Evolutionary conservation across 2,888 invertebrate genomes (phyloP), one percentile per base, ranked within the genome.

Genomic region (Trimorus sp.): DNA sequence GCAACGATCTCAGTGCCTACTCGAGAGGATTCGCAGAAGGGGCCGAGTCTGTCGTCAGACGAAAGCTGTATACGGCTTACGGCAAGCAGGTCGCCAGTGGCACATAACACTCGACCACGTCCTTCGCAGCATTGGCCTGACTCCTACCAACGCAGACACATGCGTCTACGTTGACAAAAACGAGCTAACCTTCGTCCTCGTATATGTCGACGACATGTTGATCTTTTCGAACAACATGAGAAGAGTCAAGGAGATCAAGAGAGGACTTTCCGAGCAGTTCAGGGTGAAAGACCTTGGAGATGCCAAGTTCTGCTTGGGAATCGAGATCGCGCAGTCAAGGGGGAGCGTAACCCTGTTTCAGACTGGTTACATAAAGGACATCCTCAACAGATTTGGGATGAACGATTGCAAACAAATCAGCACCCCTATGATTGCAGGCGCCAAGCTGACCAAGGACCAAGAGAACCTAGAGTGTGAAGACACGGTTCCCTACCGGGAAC

Each of bases 301-400:
- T 54, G 76, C 73, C 4, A 65, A 53, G 12, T 73, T 84, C 66
- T 86, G 84, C 66, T 65, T 87, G 15, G 86, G 85, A 36, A 84
- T 87, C 4, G 84, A 87, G 71, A 83, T 86, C 26, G 9, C 12
- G 6, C 12, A 36, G 36, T 8, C 38, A 12, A 38, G 38, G 56
- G 56, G 36, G 38, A 7, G 56, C 38, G 38, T 58, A n/a, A n/a
- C 15, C 45, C 14, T 42, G 9, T 60, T 42, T 11, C 71, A 79
- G 40, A 40, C 42, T 9, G 14, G 14, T 2, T 54, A 54, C 7
- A 36, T 36, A 8, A 8, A 26, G 26, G 36, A 54, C 26, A 26
- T 54, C 11, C 1, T 49, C 1, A n/a, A 12, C 49, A 49, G n/a
- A 49, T 40, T 40, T 6, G 9, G 40, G 11, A 40, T 40, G 40